phyloP scores from a whole-genome alignment of 2,888 invertebrate species.

The Macaria liturata region DNA sequence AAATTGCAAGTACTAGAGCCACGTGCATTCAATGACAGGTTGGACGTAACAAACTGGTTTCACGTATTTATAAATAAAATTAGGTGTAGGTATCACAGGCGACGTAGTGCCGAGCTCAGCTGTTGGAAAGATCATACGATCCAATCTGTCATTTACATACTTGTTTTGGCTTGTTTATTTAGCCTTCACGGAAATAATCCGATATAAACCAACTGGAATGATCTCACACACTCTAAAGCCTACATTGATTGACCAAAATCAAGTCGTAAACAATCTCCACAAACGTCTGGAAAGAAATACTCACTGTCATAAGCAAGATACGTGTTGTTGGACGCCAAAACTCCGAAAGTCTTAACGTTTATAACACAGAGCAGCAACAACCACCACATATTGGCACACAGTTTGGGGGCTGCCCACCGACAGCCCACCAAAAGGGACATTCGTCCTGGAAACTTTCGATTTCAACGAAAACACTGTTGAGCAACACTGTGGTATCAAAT shows the following conservation, averaged over 20 bases:
- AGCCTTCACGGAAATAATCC: constrained; percentile 18
- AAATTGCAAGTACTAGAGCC: constrained; percentile 31
- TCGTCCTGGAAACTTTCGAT: constrained; percentile 76
- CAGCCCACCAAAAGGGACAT: constrained; percentile 80
- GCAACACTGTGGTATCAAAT: constrained; percentile 57
- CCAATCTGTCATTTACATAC: constrained; percentile 35
- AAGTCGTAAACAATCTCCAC: constrained; percentile 26
- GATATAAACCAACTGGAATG: neutral
- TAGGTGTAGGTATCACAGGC: constrained; percentile 35
- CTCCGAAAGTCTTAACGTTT: constrained; percentile 69
- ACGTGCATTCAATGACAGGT: constrained; percentile 38
- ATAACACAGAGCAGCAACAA: constrained; percentile 76
- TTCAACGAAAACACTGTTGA: constrained; percentile 64
- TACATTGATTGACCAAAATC: constrained; percentile 11
- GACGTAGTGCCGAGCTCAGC: constrained; percentile 46
- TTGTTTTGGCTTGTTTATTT: constrained; percentile 47
- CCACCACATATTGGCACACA: constrained; percentile 80
- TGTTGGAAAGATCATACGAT: constrained; percentile 46
- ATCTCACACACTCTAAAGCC: neutral
- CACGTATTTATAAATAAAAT: constrained; percentile 51
- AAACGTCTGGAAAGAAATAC: constrained; percentile 42
- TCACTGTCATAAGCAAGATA: constrained; percentile 62
- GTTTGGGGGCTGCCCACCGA: constrained; percentile 80
- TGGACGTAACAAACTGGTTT: constrained; percentile 61
- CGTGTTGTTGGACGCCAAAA: constrained; percentile 63